Base-by-base conservation (phyloP, 2,113 vertebrate species). In the Chelonoidis abingdonii region DNA sequence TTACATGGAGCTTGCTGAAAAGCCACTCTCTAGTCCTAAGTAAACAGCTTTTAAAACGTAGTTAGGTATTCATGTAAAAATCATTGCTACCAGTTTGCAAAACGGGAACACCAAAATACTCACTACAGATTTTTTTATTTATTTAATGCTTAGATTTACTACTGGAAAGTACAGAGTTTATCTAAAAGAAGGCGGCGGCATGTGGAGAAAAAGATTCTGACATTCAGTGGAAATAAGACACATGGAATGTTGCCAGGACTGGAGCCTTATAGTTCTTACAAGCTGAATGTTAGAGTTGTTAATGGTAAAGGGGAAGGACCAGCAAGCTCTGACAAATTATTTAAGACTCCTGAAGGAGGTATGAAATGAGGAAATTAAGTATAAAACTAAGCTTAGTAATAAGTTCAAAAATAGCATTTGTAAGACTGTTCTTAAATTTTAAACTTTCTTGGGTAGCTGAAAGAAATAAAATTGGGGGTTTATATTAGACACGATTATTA, bases 261-360 rank as follows among this genome's bases (percentile, higher is more conserved):
- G 91, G 98, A 99, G 59, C 99, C 99, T 4, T 99, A 98, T 94
- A 99, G 99, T 92, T 96, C 97, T 93, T 99, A 99, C 89, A 97
- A 96, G 1, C 98, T 99, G 85, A 98, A 99, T 11, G 98, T 99
- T 62, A 98, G 98, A 84, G 99, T 99, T 49, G 98, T 98, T 96
- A 99, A 99, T 4, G 98, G 99, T 79, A 99, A 99, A 96, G 99
- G 99, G 50, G 99, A 99, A 92, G 99, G 99, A 6, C 99, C 99
- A 0, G 87, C 98, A 84, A 99, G 99, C 93, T 38, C 93, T 10
- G 98, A 97, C 76, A 97, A 97, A 97, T 86, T 97, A 88, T 99
- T 99, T 97, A 97, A 98, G 84, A 99, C 99, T 16, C 99, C 99
- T 2, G 99, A 99, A 98, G 99, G 99, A 99, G 99, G 99, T 99